Base-by-base conservation (phyloP, 2,113 vertebrate genomes). In the Chloropsis hardwickii region DNA sequence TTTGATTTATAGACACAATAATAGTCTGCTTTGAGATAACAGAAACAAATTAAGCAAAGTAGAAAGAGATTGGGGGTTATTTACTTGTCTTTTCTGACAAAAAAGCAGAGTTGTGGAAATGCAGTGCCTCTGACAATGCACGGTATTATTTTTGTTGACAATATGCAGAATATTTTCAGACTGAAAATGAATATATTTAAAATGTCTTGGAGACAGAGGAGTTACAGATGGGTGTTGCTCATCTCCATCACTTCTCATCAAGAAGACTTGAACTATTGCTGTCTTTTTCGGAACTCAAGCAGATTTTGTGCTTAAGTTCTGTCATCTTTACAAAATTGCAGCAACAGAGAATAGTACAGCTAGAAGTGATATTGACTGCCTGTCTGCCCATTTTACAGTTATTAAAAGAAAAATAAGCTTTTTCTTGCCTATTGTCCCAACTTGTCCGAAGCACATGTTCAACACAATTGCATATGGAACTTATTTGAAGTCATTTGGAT, bases 21-120 rank as follows among this genome's bases (percentile, higher is more conserved):
- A 92, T 82, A 91, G 51, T 60, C 62, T 89, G 37, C 44, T 95
- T 93, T 82, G 88, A 96, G 91, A 95, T 64, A 96, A 66, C 48
- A 91, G 85, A 97, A 96, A 94, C 87, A 96, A 96, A 96, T 96
- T 94, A 97, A 79, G 84, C 51, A 93, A 95, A 97, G 56, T 93
- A 92, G 73, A 77, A 29, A 8, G 70, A 97, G 82, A 95, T 45
- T 93, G 40, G 18, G 65, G n/a, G 56, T 90, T 94, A 94, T 95
- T 97, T 96, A 65, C 80, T 89, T 94, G 76, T 94, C 70, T 94
- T 71, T 96, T 80, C 76, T 88, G 86, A 80, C 79, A 88, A 80
- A 94, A 87, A 87, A 80, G 1, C 70, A 69, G 48, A 77, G 42
- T 64, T 95, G 72, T 87, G 79, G 60, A 94, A 96, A 94, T 57